Percentiles rank a stretch among this genome's conserved stretches.
These are phyloP conservation scores for Amblyopsis hoosieri DNA, from an alignment of 2,797 vertebrate genomes.

Conservation along the genomic window DNA sequence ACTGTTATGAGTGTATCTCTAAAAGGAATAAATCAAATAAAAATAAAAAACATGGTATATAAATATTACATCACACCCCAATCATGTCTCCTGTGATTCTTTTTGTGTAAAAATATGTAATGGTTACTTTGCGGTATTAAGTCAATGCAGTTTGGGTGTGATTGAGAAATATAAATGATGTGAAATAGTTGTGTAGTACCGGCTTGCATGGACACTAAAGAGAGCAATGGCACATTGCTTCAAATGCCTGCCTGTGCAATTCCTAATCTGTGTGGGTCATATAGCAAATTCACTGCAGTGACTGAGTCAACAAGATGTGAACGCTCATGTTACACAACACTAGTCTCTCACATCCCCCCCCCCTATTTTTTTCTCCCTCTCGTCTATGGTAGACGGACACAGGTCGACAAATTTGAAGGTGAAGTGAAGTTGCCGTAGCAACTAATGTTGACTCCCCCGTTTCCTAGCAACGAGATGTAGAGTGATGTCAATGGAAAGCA, in stretches of 20 bases:
- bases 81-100: slow-evolving; percentile 9
- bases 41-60: slow-evolving; percentile 37
- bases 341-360: slow-evolving; percentile 14
- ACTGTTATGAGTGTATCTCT: slow-evolving; percentile 47
- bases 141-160: no score
- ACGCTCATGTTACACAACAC: slow-evolving; percentile 58
- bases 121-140: not conserved
- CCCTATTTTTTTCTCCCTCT: slow-evolving; percentile 5
- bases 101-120: not conserved
- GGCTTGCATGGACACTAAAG: not conserved
- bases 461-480: slow-evolving; percentile 75
- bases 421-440: slow-evolving; percentile 76
- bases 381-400: slow-evolving; percentile 45
- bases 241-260: no score
- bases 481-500: slow-evolving; percentile 80
- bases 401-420: slow-evolving; percentile 76
- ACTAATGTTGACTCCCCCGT: slow-evolving; percentile 76
- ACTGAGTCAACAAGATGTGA: slow-evolving; percentile 55
- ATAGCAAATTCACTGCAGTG: slow-evolving; percentile 32
- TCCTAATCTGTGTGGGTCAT: not conserved
- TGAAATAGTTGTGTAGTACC: no score
- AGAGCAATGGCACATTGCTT: no score
- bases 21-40: slow-evolving; percentile 18
- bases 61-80: slow-evolving; percentile 51
- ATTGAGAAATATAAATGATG: no score